Conservation (phyloP, 1,140 invertebrate species). For the Drosophila kanapiae region DNA sequence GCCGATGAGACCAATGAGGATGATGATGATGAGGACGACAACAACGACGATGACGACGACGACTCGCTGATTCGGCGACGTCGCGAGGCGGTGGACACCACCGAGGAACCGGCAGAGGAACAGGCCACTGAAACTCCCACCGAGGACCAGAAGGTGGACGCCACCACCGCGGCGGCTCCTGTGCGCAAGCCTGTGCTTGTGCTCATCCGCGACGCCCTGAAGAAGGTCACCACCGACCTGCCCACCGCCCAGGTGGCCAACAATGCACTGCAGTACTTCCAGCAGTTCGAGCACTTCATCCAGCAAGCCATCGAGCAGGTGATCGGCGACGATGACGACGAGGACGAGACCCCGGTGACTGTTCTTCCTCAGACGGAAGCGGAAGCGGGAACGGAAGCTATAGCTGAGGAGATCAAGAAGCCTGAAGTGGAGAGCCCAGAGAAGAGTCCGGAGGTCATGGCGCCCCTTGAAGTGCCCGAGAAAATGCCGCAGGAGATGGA, state of each 20-base stretch:
- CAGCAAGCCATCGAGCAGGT: conserved; percentile 81
- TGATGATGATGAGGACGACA: conserved; percentile 39
- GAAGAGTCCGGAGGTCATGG: not conserved
- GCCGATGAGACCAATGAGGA: conserved; percentile 59
- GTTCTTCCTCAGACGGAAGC: conserved; percentile 13
- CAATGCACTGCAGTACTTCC: conserved; percentile 81
- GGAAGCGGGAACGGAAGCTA: conserved; percentile 5
- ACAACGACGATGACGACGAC: conserved; percentile 43
- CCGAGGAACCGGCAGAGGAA: conserved; percentile 27
- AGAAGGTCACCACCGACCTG: conserved; percentile 77
- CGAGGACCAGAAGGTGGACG: conserved; percentile 33
- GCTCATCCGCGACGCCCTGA: conserved; percentile 77
- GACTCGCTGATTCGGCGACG: conserved; percentile 52
- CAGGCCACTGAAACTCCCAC: conserved; percentile 32
- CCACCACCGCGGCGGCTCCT: conserved; percentile 36
- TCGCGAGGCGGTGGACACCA: conserved; percentile 41
- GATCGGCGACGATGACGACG: conserved; percentile 76
- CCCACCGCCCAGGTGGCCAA: conserved; percentile 82
- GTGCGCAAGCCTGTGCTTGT: conserved; percentile 73
- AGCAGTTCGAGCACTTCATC: conserved; percentile 81
- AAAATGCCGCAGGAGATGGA: conserved; percentile 15
- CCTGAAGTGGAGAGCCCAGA: conserved; percentile 33
- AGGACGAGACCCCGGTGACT: conserved; percentile 57
- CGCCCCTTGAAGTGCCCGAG: not conserved
- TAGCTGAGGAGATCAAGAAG: conserved; percentile 36